A percentile compares a stretch with the other conserved stretches of the same genome.
phyloP scores from a whole-genome alignment of 2,113 vertebrate genomes.

The Colossoma macropomum region DNA sequence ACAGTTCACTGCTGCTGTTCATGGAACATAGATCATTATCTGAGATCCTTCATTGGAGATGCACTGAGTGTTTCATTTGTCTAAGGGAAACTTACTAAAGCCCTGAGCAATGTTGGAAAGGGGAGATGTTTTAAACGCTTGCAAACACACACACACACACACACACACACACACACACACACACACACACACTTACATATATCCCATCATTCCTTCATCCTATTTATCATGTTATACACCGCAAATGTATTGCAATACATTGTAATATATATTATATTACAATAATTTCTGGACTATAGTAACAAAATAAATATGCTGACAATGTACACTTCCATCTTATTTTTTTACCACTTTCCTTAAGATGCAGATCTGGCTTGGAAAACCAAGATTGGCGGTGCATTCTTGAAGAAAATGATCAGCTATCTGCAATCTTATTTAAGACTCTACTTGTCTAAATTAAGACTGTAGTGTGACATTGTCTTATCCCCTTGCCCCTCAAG shows the following conservation, averaged over 20 bases:
- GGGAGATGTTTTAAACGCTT: no score
- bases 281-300: no score
- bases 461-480: background rate
- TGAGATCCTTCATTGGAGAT: background rate
- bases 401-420: background rate
- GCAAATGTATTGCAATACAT: no score
- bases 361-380: background rate
- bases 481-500: background rate
- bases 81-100: background rate
- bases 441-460: background rate
- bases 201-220: no score
- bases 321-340: background rate
- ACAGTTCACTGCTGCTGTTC: conserved; percentile 7
- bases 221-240: no score
- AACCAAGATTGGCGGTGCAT: background rate
- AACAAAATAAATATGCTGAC: no score
- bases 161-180: no score
- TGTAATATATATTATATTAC: no score
- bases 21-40: conserved; percentile 1
- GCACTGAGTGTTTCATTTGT: conserved; percentile 1
- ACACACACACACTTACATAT: no score
- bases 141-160: no score
- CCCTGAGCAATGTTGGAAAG: background rate
- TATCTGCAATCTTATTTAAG: background rate
- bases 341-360: background rate